Evolutionary conservation across 2,113 vertebrate genomes (phyloP).

Genomic region (Nerophis ophidion): DNA sequence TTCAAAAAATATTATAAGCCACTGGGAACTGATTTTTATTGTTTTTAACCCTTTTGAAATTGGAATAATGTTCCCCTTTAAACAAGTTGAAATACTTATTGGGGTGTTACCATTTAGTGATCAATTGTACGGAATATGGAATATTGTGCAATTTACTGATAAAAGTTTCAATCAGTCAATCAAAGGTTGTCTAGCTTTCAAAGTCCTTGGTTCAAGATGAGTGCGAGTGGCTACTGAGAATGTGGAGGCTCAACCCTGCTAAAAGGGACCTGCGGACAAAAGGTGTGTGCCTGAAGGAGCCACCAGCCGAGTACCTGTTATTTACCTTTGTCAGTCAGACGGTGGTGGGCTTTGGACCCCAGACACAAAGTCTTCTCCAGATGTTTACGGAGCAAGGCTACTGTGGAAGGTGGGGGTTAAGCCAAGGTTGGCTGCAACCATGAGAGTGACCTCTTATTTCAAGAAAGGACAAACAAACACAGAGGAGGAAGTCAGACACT

Average conservation of each 20-base stretch:
- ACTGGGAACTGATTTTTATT: no score
- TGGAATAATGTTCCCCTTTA: no score
- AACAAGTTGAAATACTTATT: no score
- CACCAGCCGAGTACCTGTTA: slow-evolving; percentile 52
- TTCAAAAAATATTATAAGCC: no score
- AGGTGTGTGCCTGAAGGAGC: slow-evolving; percentile 17
- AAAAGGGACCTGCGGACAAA: slow-evolving; percentile 26
- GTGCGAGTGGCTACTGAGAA: slow-evolving; percentile 14
- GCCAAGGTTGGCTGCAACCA: slow-evolving; percentile 57
- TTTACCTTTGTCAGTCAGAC: slow-evolving; percentile 64
- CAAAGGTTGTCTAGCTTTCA: no score
- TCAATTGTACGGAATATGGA: no score
- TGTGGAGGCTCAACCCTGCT: slow-evolving; percentile 32
- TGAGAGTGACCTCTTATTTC: slow-evolving; percentile 57
- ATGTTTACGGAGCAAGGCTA: slow-evolving; percentile 63
- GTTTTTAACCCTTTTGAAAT: no score
- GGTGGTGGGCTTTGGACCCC: slow-evolving; percentile 51
- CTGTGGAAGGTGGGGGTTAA: slow-evolving; percentile 52
- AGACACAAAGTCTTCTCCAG: slow-evolving; percentile 50
- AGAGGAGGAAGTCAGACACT: slow-evolving; percentile 43
- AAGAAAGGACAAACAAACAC: slow-evolving; percentile 63
- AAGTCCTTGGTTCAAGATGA: slow-evolving; percentile 41
- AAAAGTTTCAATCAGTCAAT: no score
- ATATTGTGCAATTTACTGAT: no score
- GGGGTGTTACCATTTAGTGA: no score